Evolutionary conservation across 1,140 invertebrate genomes (phyloP), one percentile per base, ranked within the genome.

Genomic region (Tetranychus urticae): DNA sequence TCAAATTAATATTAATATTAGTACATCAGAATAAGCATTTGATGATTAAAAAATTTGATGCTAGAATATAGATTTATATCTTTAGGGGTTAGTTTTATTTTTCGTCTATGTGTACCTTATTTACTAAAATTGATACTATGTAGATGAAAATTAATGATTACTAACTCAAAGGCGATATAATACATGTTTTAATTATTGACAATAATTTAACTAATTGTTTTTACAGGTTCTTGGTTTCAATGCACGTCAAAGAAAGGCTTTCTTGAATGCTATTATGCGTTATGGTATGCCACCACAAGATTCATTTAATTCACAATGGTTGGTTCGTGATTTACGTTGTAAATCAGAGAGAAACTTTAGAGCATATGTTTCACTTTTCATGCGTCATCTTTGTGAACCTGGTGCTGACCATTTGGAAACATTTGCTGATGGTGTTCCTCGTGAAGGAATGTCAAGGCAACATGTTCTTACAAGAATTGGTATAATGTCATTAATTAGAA

Each of bases 251-350:
- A 77, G 96, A 14, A 96, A 97, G 73, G 93, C 94, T 36, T 99
- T 99, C 80, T 79, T 97, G 37, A 99, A 99, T 74, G 93, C 92
- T 3, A 94, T 99, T 59, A 97, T 99, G 93, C 83, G 96, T 37
- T 99, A 94, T 69, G 96, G 96, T 61, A 98, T 99, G 93, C 96
- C 96, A n/a, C 94, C 96, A 79, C 74, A 93, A 71, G 91, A 97
- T 71, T 88, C 88, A 14, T 96, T 94, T 72, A 94, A 94, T 72
- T 93, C 89, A 23, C 94, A 98, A 71, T 99, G 94, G 93, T 73
- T 97, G 69, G 91, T 96, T 3, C 78, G 94, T 63, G 94, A 98
- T 76, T 75, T 98, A 36, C 78, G 91, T 62, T 91, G 92, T n/a
- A 99, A 99, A 74, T 91, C 91, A 0, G 96, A 98, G 73, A 87